Conservation (phyloP, 2,113 vertebrate species). For the Hippocampus guttulatus region DNA sequence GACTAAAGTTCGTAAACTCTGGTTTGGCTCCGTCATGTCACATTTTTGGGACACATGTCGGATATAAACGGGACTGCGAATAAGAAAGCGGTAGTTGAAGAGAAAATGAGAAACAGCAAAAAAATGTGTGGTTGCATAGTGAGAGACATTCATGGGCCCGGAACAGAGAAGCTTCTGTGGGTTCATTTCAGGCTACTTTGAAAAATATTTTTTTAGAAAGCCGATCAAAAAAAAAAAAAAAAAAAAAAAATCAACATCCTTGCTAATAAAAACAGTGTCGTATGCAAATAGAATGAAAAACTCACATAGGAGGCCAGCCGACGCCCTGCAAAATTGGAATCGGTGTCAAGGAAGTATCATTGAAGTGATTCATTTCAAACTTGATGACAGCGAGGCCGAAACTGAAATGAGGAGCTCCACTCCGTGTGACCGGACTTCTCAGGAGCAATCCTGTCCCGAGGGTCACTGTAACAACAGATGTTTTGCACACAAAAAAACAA, state of each 20-base stretch:
- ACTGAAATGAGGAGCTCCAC: no score
- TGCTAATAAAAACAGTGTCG: no score
- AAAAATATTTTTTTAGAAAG: neutral
- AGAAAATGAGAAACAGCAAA: neutral
- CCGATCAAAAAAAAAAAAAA: no score
- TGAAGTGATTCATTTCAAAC: no score
- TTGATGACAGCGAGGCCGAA: no score
- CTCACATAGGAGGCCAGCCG: no score
- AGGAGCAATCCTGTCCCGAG: constrained; percentile 18
- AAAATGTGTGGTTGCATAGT: neutral
- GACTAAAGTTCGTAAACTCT: constrained; percentile 41
- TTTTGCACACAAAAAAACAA: constrained; percentile 14
- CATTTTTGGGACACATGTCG: neutral
- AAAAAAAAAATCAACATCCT: no score
- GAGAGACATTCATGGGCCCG: neutral
- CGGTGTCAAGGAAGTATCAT: no score
- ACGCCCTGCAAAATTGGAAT: no score
- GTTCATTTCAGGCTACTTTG: neutral
- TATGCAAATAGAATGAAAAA: no score
- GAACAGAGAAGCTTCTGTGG: neutral
- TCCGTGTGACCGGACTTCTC: constrained; percentile 30
- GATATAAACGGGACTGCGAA: constrained; percentile 21
- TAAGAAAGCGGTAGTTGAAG: neutral
- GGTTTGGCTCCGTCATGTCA: constrained; percentile 13
- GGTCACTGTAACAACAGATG: constrained; percentile 35